Evolutionary conservation across 2,888 invertebrate genomes (phyloP), one percentile per base, ranked within the genome.

Genomic region (Amiota mariae): DNA sequence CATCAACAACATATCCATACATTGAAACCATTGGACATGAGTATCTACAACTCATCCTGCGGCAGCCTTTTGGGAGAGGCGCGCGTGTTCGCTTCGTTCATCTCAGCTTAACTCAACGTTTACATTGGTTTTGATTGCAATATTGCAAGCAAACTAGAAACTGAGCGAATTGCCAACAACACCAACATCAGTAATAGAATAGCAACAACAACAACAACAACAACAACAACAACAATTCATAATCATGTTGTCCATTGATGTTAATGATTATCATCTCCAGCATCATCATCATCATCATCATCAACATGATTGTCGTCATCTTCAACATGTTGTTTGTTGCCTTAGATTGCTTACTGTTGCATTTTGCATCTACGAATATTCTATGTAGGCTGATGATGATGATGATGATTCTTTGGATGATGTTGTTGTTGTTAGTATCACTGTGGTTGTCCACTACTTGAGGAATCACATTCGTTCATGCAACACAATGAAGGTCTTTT

Each of bases 81-180:
- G 59, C 59, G 36, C 24, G 63, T 54, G 54, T 54, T 54, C n/a
- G 12, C n/a, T 54, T 12, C 54, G 13, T 54, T 54, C 54, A 54
- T 54, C 4, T 54, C n/a, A n/a, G 54, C 54, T 54, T 12, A n/a
- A n/a, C 13, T 36, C 63, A 8, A 36, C 51, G 49, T 36, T 49
- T 54, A 20, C 54, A 66, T 47, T 54, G 54, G 24, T 68, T 68
- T 68, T 68, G 67, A 68, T 68, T 68, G 67, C 67, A 68, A 68
- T 68, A 68, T 68, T 20, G 67, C 67, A 20, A 63, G 63, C 59
- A 12, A n/a, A 51, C 54, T 51, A n/a, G 8, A 2, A n/a, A n/a
- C 12, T n/a, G 54, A n/a, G n/a, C 12, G 54, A 51, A 51, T 36
- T 36, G 36, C 2, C 1, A 24, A 24, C 24, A 24, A 24, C 24